phyloP scores from a whole-genome alignment of 2,888 invertebrate species.

The Scaptomyza tumidula region DNA sequence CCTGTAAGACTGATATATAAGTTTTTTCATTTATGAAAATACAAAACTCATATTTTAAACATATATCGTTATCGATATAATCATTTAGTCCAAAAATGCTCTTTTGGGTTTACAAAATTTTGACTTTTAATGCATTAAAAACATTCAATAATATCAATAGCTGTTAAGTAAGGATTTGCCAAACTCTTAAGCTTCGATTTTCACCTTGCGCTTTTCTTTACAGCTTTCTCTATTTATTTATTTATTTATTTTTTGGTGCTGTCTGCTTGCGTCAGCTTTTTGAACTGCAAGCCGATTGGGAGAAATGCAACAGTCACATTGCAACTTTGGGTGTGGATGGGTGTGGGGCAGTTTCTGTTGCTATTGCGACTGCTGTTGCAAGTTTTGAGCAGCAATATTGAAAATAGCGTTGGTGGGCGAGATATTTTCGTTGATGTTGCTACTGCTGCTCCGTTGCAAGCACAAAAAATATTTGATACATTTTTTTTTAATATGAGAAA shows the following conservation, averaged over 20 bases:
- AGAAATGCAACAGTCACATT: constrained; percentile 45
- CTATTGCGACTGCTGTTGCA: constrained; percentile 15
- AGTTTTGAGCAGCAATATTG: constrained; percentile 65
- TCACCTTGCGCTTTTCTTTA: constrained; percentile 18
- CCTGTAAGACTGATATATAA: too few relatives aligned
- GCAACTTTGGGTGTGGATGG: constrained; percentile 6
- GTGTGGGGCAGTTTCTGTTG: not conserved
- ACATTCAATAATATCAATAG: constrained; percentile 10
- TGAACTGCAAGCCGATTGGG: constrained; percentile 24
- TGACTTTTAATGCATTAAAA: not conserved
- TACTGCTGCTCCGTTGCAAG: constrained; percentile 34
- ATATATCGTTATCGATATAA: too few relatives aligned
- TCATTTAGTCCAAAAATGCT: too few relatives aligned
- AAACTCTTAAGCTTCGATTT: constrained; percentile 16
- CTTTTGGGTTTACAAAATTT: not conserved
- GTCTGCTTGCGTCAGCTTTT: constrained; percentile 36
- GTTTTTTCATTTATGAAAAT: too few relatives aligned
- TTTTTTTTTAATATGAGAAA: constrained; percentile 74
- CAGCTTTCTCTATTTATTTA: not conserved
- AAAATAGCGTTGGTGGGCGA: constrained; percentile 73
- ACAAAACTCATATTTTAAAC: too few relatives aligned
- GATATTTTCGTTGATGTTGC: constrained; percentile 61
- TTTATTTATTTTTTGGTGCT: not conserved
- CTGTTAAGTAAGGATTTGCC: constrained; percentile 3
- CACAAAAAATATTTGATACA: constrained; percentile 73